Evolutionary conservation across 2,888 invertebrate genomes (phyloP), one percentile per base, ranked within the genome.

Genomic region (Lasioglossum malachurum): DNA sequence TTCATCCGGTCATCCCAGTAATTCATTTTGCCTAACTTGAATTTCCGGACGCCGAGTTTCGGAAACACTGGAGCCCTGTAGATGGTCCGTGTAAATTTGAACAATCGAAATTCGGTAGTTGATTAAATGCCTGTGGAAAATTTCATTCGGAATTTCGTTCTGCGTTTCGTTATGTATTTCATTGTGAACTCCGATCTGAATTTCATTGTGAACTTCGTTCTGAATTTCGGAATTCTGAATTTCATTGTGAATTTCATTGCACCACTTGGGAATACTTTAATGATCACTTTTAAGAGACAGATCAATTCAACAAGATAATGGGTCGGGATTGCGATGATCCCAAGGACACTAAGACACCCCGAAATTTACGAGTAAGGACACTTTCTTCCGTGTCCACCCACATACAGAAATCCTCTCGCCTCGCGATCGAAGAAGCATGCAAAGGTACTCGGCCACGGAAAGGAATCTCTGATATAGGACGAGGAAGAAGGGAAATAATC

Each of bases 351-450:
- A 31, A 53, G 27, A 41, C 16, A 31, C 4, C 31, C 8, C 12
- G 57, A 57, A 79, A 87, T 86, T 82, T 85, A 79, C 75, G 19
- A 27, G 67, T 69, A 41, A 82, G 67, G 53, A 75, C 71, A 60
- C 60, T 27, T 53, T 27, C 41, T 31, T 64, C 49, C 35, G n/a
- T 67, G 1, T 67, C 67, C 35, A 35, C 35, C 60, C 60, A 31
- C 27, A 16, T 2, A 27, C 1, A 27, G 27, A 60, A 27, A 60
- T 67, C 35, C 67, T 19, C 35, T 67, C 16, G 2, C 19, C 67
- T 67, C 19, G 1, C 31, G 31, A 31, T 60, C 27, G 27, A 27
- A 27, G 14, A 27, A 60, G 60, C 27, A 60, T 60, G 60, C 60
- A 60, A 27, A 27, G 2, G 31, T 64, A 64, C 64, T 64, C 16